Evolutionary conservation across 1,140 invertebrate genomes (phyloP).

Genomic region (Acyrthosiphon pisum): DNA sequence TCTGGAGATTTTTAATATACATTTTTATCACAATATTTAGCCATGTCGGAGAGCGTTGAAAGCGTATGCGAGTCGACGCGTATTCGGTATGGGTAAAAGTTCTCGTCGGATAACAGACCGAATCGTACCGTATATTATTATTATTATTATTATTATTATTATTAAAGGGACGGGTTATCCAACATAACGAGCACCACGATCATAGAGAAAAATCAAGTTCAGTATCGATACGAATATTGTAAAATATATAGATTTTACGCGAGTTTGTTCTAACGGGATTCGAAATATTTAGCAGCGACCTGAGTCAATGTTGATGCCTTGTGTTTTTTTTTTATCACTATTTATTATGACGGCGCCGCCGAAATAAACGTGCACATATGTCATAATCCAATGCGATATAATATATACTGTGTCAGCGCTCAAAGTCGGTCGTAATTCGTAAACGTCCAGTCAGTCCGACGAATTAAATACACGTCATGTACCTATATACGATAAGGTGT

Average conservation of each 20-base stretch:
- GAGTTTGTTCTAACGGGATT: neutral
- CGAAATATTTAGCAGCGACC: neutral
- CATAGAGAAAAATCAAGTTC: neutral
- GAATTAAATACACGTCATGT: neutral
- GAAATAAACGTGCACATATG: neutral
- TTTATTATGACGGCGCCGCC: neutral
- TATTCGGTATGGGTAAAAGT: neutral
- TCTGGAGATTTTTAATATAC: neutral
- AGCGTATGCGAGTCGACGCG: neutral
- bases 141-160: no score
- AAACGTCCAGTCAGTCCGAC: neutral
- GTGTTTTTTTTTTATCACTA: neutral
- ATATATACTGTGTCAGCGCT: neutral
- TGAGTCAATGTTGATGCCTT: no score
- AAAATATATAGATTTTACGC: no score
- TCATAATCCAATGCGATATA: neutral
- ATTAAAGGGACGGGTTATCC: no score
- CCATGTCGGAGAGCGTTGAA: neutral
- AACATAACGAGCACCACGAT: neutral
- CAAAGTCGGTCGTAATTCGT: neutral
- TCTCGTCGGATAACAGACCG: neutral
- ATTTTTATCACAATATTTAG: neutral
- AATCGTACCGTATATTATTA: neutral
- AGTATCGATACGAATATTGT: neutral
- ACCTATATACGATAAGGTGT: neutral